Base-by-base conservation (phyloP, 1,140 invertebrate genomes). In the Spodoptera frugiperda region DNA sequence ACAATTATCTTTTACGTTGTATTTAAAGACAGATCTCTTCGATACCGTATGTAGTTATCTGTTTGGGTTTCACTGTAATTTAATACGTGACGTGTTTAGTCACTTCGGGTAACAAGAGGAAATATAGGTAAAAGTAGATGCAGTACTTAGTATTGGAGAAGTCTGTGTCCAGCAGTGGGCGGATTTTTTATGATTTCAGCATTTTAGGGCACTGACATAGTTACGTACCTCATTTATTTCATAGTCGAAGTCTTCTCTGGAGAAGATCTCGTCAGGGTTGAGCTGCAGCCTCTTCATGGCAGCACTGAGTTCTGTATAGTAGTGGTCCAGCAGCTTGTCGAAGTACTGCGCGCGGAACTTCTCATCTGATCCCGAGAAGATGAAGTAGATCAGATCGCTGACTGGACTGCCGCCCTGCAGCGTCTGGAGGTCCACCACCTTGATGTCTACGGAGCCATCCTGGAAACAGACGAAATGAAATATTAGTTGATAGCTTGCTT, bases 381-480 rank as follows among this genome's bases (percentile, higher is more conserved):
- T 82, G 77, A 95, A 94, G 78, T 95, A 95, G 39, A 92, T 61
- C 3, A 96, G 76, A 80, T 96, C 96, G 0, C 91, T 76, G 0
- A 91, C 84, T 2, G 95, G 92, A 33, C 95, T 95, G 14, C 91
- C 85, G n/a, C 88, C 88, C 46, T 94, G 93, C 33, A 89, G 78
- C 8, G 95, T 87, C 89, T 96, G 95, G 79, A 94, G 95, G 77
- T 95, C 95, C 39, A 95, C 49, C 3, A 94, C 88, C 14, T 90
- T 88, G 2, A 94, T 65, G 4, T 84, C 81, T 12, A 93, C 79
- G 6, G 76, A 77, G 17, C 85, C 86, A 6, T 89, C 81, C 92
- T 93, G 79, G 51, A 86, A 85, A 19, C 44, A 49, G n/a, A 49
- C 4, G 12, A 55, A 55, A 2, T 30, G 8, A 55, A 25, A 21